A percentile compares a stretch with the other conserved stretches of the same genome.
phyloP scores from a whole-genome alignment of 2,888 invertebrate genomes.

The Pheosia gnoma region DNA sequence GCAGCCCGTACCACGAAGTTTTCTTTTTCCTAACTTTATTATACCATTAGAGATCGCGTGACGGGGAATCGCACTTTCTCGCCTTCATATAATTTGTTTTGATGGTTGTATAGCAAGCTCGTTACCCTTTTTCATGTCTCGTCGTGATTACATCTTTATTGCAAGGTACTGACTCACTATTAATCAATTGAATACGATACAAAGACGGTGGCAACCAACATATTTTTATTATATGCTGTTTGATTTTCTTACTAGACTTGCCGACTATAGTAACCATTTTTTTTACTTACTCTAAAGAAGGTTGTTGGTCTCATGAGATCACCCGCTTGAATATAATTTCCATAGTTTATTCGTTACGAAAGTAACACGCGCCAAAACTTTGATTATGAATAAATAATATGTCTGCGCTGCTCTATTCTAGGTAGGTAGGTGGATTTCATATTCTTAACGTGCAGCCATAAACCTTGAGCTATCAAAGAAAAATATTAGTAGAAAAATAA shows the following conservation, averaged over 20 bases:
- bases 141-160: constrained; percentile 27
- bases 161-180: not conserved
- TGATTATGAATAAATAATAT: not conserved
- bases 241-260: not conserved
- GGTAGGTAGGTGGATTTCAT: not conserved
- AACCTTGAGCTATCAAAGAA: too few relatives aligned
- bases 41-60: constrained; percentile 80
- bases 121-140: constrained; percentile 55
- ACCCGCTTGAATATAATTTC: not conserved
- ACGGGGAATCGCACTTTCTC: constrained; percentile 70
- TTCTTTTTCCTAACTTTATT: constrained; percentile 80
- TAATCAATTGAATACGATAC: not conserved
- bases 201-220: not conserved
- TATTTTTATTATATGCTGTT: too few relatives aligned
- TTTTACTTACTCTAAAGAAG: too few relatives aligned
- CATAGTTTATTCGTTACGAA: not conserved
- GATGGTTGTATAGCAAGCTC: constrained; percentile 60
- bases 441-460: not conserved
- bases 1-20: constrained; percentile 68
- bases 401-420: not conserved
- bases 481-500: too few relatives aligned
- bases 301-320: too few relatives aligned
- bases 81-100: constrained; percentile 70
- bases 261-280: not conserved
- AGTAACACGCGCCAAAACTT: too few relatives aligned